Evolutionary conservation across 2,113 vertebrate species (phyloP), one percentile per base, ranked within the genome.

Genomic region (Chionodraco myersi): DNA sequence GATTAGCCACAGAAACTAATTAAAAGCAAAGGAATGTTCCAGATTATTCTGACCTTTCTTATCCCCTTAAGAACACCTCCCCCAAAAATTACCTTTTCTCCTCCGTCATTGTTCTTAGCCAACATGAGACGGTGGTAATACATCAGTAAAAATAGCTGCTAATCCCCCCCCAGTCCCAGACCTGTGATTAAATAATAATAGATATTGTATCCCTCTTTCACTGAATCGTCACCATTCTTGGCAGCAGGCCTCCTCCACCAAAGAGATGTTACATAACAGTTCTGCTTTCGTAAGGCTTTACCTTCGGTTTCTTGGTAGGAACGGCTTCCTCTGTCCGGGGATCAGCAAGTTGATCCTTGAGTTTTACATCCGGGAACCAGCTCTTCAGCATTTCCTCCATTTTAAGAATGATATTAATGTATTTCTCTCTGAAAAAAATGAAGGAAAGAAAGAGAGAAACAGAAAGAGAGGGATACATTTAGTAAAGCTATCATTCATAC

Each of bases 361-460:
- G 82, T 83, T 93, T 94, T 45, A 95, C 87, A 51, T 95, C 88
- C 62, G 95, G 95, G 80, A 96, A 96, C 95, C 95, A 95, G 86
- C 86, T 94, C 85, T 95, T 95, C 74, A 96, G 87, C 95, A 96
- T 96, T 77, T 94, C 92, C 87, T 96, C 95, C 94, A 96, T 95
- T 89, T 96, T 95, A 14, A 95, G 91, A 86, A 95, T 94, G 83
- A 95, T 95, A 84, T 88, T 89, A 47, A 95, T 71, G 52, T 95
- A 95, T 56, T 93, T 92, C 79, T 94, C 94, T 53, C 95, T 96
- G 89, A 4, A 58, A 83, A 83, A 86, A 48, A n/a, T 5, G 18
- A 53, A 21, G 58, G 68, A 68, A 13, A 59, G 45, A 61, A n/a
- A 68, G 30, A 54, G 41, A 79, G 68, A 68, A 13, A 59, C 36